Evolutionary conservation across 2,797 vertebrate genomes (phyloP).

Genomic region (Odontamblyopus rebecca): DNA sequence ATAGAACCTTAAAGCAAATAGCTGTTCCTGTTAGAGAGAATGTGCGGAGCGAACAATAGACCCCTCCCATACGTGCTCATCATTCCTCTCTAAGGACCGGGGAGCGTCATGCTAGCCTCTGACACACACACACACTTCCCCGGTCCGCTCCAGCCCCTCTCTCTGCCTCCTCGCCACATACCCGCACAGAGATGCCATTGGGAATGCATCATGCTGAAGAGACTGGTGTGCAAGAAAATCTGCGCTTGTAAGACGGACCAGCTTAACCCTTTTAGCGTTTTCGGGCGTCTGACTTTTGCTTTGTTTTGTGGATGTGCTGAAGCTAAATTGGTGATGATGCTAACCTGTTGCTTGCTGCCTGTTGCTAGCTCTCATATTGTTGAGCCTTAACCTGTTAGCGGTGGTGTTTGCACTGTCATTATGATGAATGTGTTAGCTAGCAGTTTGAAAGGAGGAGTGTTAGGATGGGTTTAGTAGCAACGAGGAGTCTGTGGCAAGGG

Average conservation of each 20-base stretch:
- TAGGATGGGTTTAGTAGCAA: not conserved
- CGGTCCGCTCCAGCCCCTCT: constrained; percentile 28
- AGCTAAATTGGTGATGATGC: not conserved
- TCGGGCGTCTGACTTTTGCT: not conserved
- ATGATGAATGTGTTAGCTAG: not conserved
- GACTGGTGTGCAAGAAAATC: constrained; percentile 83
- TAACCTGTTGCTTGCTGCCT: constrained; percentile 37
- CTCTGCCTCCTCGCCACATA: constrained; percentile 31
- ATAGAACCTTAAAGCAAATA: not conserved
- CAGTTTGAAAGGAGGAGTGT: not conserved
- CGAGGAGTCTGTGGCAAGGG: not conserved
- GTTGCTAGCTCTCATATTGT: constrained; percentile 25
- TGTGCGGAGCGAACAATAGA: constrained; percentile 67
- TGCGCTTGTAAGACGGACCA: constrained; percentile 78
- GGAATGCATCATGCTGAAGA: constrained; percentile 75
- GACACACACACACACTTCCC: not conserved
- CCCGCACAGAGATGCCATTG: constrained; percentile 34
- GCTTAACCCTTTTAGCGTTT: not conserved
- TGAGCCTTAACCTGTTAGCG: not conserved
- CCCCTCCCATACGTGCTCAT: constrained; percentile 65
- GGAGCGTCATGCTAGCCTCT: constrained; percentile 30
- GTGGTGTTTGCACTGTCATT: constrained; percentile 26
- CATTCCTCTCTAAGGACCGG: constrained; percentile 39
- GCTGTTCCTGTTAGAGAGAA: constrained; percentile 20
- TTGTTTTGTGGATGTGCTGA: not conserved